A percentile compares a stretch with the other conserved stretches of the same genome.
phyloP scores from a whole-genome alignment of 2,113 vertebrate genomes.

The Ursus arctos region DNA sequence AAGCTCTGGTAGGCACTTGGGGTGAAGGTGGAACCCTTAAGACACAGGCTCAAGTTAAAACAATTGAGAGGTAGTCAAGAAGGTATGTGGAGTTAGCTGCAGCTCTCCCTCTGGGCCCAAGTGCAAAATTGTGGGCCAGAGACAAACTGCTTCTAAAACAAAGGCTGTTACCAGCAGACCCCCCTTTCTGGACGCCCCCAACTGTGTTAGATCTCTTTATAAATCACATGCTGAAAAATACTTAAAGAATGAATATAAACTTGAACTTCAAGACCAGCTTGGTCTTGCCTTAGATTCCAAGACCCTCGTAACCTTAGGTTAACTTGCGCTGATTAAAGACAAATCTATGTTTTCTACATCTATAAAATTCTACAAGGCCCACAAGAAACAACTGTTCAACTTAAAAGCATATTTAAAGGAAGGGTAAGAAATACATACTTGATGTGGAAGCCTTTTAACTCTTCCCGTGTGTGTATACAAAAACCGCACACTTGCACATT shows the following conservation, averaged over 20 bases:
- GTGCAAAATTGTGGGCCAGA: background rate
- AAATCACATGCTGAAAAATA: background rate
- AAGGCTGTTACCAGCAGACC: background rate
- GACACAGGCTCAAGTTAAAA: background rate
- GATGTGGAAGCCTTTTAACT: background rate
- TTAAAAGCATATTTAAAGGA: background rate
- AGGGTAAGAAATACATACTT: background rate
- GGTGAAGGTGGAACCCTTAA: background rate
- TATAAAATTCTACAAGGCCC: background rate
- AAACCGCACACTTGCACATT: background rate
- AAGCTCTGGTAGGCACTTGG: background rate
- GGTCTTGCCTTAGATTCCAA: background rate
- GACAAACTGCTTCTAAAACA: background rate
- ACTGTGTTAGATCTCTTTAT: background rate
- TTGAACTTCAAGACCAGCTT: background rate
- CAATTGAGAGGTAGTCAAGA: background rate
- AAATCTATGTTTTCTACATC: background rate
- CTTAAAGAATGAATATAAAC: background rate
- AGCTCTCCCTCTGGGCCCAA: background rate
- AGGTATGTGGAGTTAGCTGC: too few species aligned
- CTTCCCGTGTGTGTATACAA: background rate
- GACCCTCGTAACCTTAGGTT: background rate
- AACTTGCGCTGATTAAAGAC: background rate
- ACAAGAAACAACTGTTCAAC: background rate
- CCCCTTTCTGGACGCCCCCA: background rate